Conservation (phyloP, 1,140 invertebrate genomes). For the Akabosia matsudoensis region DNA sequence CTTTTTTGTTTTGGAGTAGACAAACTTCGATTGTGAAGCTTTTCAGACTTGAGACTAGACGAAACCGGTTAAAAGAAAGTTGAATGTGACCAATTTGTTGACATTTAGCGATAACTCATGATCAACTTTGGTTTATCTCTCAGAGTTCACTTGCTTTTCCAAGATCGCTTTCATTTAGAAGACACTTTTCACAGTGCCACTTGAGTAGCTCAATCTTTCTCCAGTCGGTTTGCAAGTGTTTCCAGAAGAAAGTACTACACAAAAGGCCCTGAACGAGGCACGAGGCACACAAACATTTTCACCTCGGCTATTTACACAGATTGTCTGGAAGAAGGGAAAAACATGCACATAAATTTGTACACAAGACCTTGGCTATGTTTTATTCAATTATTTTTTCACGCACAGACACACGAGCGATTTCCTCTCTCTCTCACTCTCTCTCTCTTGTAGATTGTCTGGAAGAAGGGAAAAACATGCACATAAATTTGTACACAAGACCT, state of each 20-base stretch:
- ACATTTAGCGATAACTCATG: conserved; percentile 18
- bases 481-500: neutral
- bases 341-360: neutral
- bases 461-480: too few relatives aligned
- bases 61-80: too few relatives aligned
- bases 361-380: neutral
- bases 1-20: neutral
- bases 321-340: too few relatives aligned
- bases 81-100: conserved; percentile 23
- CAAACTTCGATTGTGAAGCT: neutral
- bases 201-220: too few relatives aligned
- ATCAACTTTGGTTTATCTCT: conserved; percentile 10
- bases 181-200: too few relatives aligned
- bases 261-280: too few relatives aligned
- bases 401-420: neutral
- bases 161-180: neutral
- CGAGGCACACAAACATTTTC: too few relatives aligned
- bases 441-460: too few relatives aligned
- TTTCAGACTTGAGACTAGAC: neutral
- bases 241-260: neutral
- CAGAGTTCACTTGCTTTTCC: neutral
- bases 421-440: too few relatives aligned
- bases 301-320: too few relatives aligned
- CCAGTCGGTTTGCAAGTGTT: too few relatives aligned
- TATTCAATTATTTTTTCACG: conserved; percentile 4